Conservation (phyloP, 2,113 vertebrate species). For the Thamnophis sirtalis region DNA sequence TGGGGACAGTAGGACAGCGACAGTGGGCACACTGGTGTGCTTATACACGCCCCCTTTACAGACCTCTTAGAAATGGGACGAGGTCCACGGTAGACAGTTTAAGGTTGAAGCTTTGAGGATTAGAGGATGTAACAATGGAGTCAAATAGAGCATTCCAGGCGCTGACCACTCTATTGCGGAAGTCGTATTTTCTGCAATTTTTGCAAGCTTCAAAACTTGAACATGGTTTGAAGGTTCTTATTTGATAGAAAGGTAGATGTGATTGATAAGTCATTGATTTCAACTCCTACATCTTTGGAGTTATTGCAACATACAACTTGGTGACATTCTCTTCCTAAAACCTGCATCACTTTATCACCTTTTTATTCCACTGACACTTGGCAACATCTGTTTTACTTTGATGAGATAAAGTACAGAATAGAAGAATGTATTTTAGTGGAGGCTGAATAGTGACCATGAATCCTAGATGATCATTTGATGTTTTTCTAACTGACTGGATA, state of each 20-base stretch:
- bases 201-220: neutral
- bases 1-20: too few species aligned
- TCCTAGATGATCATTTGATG: neutral
- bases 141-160: too few species aligned
- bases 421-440: neutral
- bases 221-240: conserved; percentile 33
- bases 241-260: conserved; percentile 36
- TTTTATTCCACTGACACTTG: neutral
- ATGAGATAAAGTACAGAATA: neutral
- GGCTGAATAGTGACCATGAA: neutral
- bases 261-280: conserved; percentile 34
- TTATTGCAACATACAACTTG: neutral
- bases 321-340: neutral
- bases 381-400: neutral
- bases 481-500: neutral
- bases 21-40: too few species aligned
- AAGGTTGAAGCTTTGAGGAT: too few species aligned
- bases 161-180: too few species aligned
- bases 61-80: too few species aligned
- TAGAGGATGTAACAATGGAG: too few species aligned
- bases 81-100: too few species aligned
- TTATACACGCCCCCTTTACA: too few species aligned
- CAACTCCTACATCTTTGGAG: neutral
- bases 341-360: neutral
- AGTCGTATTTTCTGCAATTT: too few species aligned